Evolutionary conservation across 2,113 vertebrate genomes (phyloP), one percentile per base, ranked within the genome.

Genomic region (Carassius gibelio): DNA sequence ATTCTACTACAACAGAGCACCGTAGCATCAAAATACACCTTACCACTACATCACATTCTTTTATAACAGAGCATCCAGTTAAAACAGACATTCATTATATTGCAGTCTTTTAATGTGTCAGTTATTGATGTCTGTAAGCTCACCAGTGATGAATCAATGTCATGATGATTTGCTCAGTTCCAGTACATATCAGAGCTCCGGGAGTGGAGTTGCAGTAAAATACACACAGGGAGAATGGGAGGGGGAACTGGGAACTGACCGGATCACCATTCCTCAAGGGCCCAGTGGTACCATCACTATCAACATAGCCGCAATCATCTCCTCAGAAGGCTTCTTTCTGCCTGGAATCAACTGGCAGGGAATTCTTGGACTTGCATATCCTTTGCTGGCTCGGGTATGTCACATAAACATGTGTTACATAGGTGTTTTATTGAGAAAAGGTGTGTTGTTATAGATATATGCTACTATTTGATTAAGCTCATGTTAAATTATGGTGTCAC

Each of bases 181-280:
- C 72, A 95, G 89, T 86, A 96, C 96, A 0, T 99, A 97, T 88
- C 85, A 61, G 48, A 82, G 95, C 61, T 82, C 90, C 52, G 94
- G 91, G 74, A 90, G 89, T 15, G 91, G 90, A 0, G 97, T 99
- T 71, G 90, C 94, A 0, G 98, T 99, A 81, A 94, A 94, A 83
- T 99, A 99, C 91, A 99, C 97, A 0, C 97, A 99, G 86, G 98
- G 98, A 11, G 97, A 96, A 92, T 99, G 98, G 98, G 95, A 94
- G 0, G 98, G 98, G n/a, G 88, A 95, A 14, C 94, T 99, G n/a
- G 97, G 97, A 45, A 92, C 93, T 5, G 98, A 99, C 88, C 2
- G 87, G 0, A 90, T 99, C 86, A 93, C 94, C 64, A 94, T 99
- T 71, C 96, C 97, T 0, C 95, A 95, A 23, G 97, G 96, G 76